Evolutionary conservation across 2,888 invertebrate genomes (phyloP).

Genomic region (Lycocerus yunnanus): DNA sequence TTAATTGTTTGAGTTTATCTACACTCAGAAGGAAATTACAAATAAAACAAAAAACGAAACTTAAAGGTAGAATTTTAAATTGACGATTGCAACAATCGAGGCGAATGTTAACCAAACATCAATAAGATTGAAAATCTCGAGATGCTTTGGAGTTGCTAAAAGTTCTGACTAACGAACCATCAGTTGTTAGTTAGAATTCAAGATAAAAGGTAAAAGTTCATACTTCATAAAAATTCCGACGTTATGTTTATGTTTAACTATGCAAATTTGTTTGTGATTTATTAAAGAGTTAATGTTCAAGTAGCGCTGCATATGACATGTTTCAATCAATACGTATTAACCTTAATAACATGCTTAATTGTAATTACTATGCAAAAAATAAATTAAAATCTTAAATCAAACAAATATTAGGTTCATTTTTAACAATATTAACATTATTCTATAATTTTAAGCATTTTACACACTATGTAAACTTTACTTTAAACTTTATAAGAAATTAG

Average conservation of each 20-base stretch:
- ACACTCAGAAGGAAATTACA: not conserved
- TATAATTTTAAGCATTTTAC: not conserved
- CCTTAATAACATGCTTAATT: not conserved
- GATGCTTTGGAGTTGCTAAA: slow-evolving; percentile 2
- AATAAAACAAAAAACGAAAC: not conserved
- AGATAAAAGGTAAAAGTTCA: not conserved
- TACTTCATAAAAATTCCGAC: slow-evolving; percentile 10
- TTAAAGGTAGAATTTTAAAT: slow-evolving; percentile 8
- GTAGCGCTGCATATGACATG: not conserved
- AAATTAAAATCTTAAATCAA: not conserved
- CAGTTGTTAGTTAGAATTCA: slow-evolving; percentile 6
- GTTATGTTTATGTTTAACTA: not conserved
- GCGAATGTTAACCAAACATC: slow-evolving; percentile 7
- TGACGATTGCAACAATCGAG: slow-evolving; percentile 5
- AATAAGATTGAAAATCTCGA: slow-evolving; percentile 13
- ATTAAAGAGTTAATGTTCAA: not conserved
- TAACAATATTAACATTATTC: not conserved
- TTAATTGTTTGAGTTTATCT: not conserved
- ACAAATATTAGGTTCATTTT: not conserved
- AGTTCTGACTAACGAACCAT: slow-evolving; percentile 12
- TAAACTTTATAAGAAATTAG: slow-evolving; percentile 1
- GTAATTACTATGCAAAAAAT: not conserved
- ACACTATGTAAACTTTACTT: not conserved
- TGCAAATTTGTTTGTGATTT: not conserved
- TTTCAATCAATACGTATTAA: not conserved